Evolutionary conservation across 2,888 invertebrate genomes (phyloP).

Genomic region (Acanthosepion pharaonis): DNA sequence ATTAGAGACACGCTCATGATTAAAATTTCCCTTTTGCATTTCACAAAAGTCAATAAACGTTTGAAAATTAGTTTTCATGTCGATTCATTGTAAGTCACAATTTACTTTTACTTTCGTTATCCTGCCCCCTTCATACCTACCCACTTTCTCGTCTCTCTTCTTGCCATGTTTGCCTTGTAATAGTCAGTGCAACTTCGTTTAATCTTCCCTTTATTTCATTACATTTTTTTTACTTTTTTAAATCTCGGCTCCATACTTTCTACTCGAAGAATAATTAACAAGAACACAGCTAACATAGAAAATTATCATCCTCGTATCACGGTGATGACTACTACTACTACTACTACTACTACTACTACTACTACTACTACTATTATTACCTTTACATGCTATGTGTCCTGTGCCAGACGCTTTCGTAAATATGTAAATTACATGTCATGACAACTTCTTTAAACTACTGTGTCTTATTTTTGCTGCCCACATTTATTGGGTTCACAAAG

Average conservation of each 20-base stretch:
- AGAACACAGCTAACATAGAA: background rate
- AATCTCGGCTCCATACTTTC: background rate
- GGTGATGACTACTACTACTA: background rate
- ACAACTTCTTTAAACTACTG: too few species aligned
- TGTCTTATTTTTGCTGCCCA: too few species aligned
- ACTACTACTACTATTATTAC: background rate
- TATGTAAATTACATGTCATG: too few species aligned
- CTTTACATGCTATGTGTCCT: too few species aligned
- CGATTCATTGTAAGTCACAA: background rate
- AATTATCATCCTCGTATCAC: background rate
- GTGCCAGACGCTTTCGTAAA: too few species aligned
- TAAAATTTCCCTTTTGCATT: background rate
- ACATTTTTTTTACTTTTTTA: background rate
- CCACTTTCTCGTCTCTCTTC: background rate
- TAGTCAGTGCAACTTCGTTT: background rate
- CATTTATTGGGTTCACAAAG: too few species aligned
- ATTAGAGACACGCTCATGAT: background rate
- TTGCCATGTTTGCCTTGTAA: conserved; percentile 33
- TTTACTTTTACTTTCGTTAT: background rate
- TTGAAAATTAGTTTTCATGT: background rate
- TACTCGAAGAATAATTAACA: background rate
- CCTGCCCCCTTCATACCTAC: background rate
- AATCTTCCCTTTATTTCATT: background rate
- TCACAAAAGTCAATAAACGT: background rate
- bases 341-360: background rate